Evolutionary conservation across 2,113 vertebrate genomes (phyloP), one percentile per base, ranked within the genome.

Genomic region (Riparia riparia): DNA sequence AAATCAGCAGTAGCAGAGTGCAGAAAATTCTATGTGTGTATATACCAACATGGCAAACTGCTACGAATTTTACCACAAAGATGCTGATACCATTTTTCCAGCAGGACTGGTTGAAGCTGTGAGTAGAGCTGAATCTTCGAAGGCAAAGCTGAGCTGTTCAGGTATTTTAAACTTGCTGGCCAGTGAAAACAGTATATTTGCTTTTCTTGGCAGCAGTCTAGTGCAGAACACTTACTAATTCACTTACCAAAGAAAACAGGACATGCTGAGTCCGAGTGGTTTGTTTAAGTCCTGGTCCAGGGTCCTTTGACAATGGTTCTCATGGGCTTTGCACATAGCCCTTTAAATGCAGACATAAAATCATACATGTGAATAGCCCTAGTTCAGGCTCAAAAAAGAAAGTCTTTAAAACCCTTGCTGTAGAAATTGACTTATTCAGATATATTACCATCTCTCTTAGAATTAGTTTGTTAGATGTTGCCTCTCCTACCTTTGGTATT

Each of bases 201-300:
- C 79, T 93, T 92, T 96, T 44, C 39, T 96, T 96, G 93, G 79
- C 90, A 88, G n/a, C 24, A 51, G 39, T 64, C 28, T 91, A 1
- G 1, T 2, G 6, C 84, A 82, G 74, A 85, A 42, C 7, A 3
- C 26, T 95, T 91, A 89, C 20, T 96, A 85, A 90, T 88, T 93
- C 71, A 63, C 74, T 94, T 90, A 90, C 82, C 50, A 93, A 94
- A 92, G 71, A 54, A 96, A 95, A 91, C 13, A 92, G 79, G 58
- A 56, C 6, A 1, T 64, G 32, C 34, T 73, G 56, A 83, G 68
- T 66, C 68, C 41, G 54, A 90, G 84, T 63, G 21, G 45, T 88
- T 96, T 57, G 10, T 64, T 90, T 60, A 72, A 82, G 70, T 56
- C 57, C 28, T 37, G 31, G 56, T 91, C 57, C 66, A 82, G 68